phyloP scores from a whole-genome alignment of 1,140 invertebrate genomes.

The Ips nitidus region DNA sequence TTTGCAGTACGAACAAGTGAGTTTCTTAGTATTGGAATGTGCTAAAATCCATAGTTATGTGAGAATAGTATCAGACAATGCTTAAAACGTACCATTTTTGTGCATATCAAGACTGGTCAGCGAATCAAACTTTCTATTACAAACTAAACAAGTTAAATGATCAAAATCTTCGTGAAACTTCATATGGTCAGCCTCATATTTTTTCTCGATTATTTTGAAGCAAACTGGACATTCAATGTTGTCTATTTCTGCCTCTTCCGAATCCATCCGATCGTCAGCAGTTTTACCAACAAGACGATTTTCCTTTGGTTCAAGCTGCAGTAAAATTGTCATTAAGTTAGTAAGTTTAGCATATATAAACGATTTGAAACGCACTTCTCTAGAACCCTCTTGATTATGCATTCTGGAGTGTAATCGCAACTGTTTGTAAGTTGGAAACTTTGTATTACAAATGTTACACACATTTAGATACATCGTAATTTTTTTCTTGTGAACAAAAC shows the following conservation, averaged over 20 bases:
- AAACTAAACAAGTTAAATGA: conserved; percentile 51
- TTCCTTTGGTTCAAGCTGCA: too few relatives aligned
- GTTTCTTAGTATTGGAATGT: conserved; percentile 59
- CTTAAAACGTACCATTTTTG: conserved; percentile 51
- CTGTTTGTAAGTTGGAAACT: conserved; percentile 67
- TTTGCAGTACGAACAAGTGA: conserved; percentile 49
- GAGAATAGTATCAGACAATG: background rate
- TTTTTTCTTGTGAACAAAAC: conserved; percentile 19
- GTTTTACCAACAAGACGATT: conserved; percentile 2
- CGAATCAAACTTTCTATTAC: conserved; percentile 63
- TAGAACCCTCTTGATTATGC: conserved; percentile 57
- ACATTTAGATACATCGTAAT: conserved; percentile 42
- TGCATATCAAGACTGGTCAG: conserved; percentile 68
- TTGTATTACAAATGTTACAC: conserved; percentile 65
- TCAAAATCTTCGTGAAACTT: conserved; percentile 60
- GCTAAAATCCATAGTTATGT: conserved; percentile 48
- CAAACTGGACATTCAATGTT: conserved; percentile 52
- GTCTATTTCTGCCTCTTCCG: conserved; percentile 20
- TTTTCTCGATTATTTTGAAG: conserved; percentile 60
- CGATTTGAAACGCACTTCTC: conserved; percentile 16
- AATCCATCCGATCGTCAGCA: too few relatives aligned
- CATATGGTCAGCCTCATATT: conserved; percentile 65
- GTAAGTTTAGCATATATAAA: too few relatives aligned
- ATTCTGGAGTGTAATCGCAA: conserved; percentile 70
- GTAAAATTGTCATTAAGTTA: too few relatives aligned